Evolutionary conservation across 2,888 invertebrate species (phyloP).

Genomic region (Sphaerophoria taeniata): DNA sequence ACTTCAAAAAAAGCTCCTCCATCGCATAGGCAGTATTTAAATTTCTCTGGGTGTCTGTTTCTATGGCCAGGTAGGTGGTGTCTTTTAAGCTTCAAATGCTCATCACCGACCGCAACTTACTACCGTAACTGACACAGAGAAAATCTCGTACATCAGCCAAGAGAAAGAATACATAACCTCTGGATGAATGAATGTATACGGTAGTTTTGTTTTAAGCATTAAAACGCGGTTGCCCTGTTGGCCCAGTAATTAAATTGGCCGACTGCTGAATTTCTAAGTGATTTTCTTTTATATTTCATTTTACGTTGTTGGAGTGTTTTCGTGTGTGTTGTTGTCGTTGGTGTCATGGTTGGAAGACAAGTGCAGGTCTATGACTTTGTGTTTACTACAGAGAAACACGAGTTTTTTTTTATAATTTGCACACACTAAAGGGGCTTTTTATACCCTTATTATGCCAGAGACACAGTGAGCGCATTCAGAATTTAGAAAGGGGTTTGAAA

Average conservation of each 20-base stretch:
- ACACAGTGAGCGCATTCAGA: no score
- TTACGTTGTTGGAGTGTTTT: slow-evolving; percentile 35
- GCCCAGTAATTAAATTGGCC: slow-evolving; percentile 73
- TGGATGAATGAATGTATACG: slow-evolving; percentile 39
- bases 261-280: slow-evolving; percentile 69
- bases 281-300: slow-evolving; percentile 67
- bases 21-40: slow-evolving; percentile 31
- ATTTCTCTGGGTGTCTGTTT: slow-evolving; percentile 43
- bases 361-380: slow-evolving; percentile 27
- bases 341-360: slow-evolving; percentile 39
- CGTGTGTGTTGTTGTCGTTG: background rate
- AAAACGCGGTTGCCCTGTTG: slow-evolving; percentile 63
- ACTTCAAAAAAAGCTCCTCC: slow-evolving; percentile 31
- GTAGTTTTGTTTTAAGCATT: slow-evolving; percentile 52
- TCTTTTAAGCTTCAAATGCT: slow-evolving; percentile 44
- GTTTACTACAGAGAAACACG: background rate
- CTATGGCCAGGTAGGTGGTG: background rate
- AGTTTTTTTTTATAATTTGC: no score
- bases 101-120: slow-evolving; percentile 37
- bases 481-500: no score
- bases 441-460: no score
- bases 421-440: no score
- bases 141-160: background rate
- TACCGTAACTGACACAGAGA: slow-evolving; percentile 37
- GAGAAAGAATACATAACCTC: background rate